Evolutionary conservation across 2,113 vertebrate genomes (phyloP).

Genomic region (Tympanuchus pallidicinctus): DNA sequence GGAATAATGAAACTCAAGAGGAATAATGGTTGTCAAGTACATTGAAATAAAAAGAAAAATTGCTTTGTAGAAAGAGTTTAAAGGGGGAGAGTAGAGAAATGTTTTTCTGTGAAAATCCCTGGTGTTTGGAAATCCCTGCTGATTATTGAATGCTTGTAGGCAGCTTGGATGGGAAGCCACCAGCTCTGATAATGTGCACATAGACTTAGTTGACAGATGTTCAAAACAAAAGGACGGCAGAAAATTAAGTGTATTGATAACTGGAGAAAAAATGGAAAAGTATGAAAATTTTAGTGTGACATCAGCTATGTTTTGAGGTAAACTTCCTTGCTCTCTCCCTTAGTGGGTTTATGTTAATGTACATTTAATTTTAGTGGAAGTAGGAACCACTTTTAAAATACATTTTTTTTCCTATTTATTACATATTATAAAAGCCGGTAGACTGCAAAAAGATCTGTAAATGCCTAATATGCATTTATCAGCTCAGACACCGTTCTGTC

Average conservation of each 20-base stretch:
- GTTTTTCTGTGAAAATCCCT: not conserved
- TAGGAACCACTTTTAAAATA: not conserved
- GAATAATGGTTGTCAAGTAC: not conserved
- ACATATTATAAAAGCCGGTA: not conserved
- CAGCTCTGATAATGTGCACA: not conserved
- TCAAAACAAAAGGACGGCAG: not conserved
- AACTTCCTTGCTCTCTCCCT: not conserved
- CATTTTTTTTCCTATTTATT: not conserved
- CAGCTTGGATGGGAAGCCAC: not conserved
- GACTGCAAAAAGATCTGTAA: not conserved
- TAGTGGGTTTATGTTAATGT: not conserved
- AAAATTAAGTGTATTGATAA: not conserved
- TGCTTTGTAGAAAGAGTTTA: not conserved
- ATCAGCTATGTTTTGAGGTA: not conserved
- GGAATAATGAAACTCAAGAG: not conserved
- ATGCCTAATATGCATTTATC: not conserved
- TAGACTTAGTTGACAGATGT: not conserved
- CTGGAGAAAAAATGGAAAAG: not conserved
- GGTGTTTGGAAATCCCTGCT: not conserved
- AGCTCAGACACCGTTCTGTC: not conserved
- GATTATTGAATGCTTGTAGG: not conserved
- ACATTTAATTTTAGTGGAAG: not conserved
- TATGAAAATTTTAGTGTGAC: not conserved
- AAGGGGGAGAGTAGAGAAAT: not conserved
- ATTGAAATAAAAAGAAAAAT: not conserved